Evolutionary conservation across 2,888 invertebrate species (phyloP).

Genomic region (Rapana venosa): DNA sequence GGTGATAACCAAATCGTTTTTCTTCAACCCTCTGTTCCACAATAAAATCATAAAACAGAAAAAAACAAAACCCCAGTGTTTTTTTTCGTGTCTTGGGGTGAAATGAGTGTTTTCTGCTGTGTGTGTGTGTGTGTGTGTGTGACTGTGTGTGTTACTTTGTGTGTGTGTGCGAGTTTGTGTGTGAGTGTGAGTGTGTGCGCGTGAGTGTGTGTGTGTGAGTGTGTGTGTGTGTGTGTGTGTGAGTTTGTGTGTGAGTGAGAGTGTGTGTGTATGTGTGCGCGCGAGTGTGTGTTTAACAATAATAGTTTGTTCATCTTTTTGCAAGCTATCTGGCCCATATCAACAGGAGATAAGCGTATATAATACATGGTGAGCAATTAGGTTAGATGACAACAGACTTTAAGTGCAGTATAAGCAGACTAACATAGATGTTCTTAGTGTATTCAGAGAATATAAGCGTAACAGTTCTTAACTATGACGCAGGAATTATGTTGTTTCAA

Average conservation of each 20-base stretch:
- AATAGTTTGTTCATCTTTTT: not conserved
- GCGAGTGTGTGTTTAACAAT: not conserved
- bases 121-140: not conserved
- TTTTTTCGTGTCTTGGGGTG: not conserved
- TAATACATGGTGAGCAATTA: too few relatives aligned
- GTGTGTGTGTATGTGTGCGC: not conserved
- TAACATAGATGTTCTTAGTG: too few relatives aligned
- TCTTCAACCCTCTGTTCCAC: constrained; percentile 16
- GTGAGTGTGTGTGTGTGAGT: not conserved
- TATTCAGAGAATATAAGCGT: too few relatives aligned
- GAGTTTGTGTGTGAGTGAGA: not conserved
- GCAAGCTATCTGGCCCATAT: not conserved
- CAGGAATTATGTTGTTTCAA: too few relatives aligned
- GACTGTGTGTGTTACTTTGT: too few relatives aligned
- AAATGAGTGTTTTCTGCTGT: not conserved
- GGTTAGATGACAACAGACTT: too few relatives aligned
- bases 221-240: not conserved
- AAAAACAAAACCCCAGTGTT: not conserved
- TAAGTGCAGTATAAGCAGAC: too few relatives aligned
- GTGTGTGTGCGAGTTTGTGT: not conserved
- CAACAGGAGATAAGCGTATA: too few relatives aligned
- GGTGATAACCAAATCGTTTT: not conserved
- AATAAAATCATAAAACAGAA: not conserved
- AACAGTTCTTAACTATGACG: too few relatives aligned
- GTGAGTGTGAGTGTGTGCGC: not conserved